Conservation (phyloP, 2,113 vertebrate genomes). For the Neotoma lepida region DNA sequence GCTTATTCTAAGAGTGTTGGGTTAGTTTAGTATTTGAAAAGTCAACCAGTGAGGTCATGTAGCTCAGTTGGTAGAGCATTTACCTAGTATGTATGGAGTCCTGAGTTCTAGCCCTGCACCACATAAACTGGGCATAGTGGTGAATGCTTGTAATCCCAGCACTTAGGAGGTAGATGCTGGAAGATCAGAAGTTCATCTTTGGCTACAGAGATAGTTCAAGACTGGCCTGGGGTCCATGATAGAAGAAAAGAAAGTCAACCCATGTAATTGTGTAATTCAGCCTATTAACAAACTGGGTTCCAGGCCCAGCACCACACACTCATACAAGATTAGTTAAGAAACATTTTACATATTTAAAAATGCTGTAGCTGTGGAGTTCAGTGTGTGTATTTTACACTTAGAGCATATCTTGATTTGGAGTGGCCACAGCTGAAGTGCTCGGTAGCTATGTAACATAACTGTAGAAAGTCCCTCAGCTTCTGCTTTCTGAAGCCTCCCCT, state of each 20-base stretch:
- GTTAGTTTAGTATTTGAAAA: constrained; percentile 19
- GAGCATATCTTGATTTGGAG: background rate
- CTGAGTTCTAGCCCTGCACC: too few species aligned
- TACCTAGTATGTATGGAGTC: too few species aligned
- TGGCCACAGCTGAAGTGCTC: background rate
- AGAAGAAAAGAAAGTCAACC: background rate
- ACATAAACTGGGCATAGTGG: background rate
- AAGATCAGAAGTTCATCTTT: background rate
- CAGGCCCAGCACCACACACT: background rate
- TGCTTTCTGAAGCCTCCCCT: background rate
- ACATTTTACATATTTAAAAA: background rate
- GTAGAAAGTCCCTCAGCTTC: background rate
- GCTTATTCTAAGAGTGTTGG: background rate
- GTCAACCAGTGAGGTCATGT: background rate
- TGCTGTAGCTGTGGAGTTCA: background rate
- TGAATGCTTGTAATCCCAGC: background rate
- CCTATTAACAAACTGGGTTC: background rate
- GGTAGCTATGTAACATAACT: too few species aligned
- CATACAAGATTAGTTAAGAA: background rate
- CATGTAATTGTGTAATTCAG: background rate
- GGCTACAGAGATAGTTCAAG: background rate
- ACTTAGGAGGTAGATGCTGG: background rate
- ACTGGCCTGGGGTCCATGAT: background rate
- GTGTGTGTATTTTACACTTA: background rate
- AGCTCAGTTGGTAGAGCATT: background rate